Conservation (phyloP, 2,113 vertebrate species). For the Salvelinus namaycush region DNA sequence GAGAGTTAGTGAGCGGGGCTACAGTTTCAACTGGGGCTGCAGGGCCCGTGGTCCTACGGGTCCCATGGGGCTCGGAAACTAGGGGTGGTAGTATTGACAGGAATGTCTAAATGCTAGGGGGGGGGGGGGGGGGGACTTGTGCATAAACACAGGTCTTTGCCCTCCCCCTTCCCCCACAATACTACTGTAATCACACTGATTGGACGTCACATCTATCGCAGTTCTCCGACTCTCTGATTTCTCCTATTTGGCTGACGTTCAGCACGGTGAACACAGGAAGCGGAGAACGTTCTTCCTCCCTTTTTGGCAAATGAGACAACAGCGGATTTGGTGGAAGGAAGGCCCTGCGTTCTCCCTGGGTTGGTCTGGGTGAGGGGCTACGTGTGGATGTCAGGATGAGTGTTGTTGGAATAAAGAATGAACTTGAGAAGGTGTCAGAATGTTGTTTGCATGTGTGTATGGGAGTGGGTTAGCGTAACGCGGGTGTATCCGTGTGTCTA, state of each 20-base stretch:
- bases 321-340: neutral
- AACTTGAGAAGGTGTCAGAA: neutral
- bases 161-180: no score
- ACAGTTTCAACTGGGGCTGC: no score
- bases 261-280: neutral
- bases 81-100: neutral
- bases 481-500: neutral
- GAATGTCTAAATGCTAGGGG: neutral
- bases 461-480: neutral
- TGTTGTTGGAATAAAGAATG: neutral
- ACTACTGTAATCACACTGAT: conserved; percentile 5
- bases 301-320: neutral
- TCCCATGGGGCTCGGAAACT: no score
- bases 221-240: neutral
- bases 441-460: neutral
- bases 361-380: neutral
- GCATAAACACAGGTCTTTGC: neutral
- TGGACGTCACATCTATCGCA: neutral
- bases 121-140: no score
- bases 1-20: neutral
- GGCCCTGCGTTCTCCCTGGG: neutral
- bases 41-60: no score
- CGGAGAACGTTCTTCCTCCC: neutral
- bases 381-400: neutral
- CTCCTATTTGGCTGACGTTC: neutral